Conservation (phyloP, 2,888 invertebrate genomes). For the Himalopsyche kuldschensis region DNA sequence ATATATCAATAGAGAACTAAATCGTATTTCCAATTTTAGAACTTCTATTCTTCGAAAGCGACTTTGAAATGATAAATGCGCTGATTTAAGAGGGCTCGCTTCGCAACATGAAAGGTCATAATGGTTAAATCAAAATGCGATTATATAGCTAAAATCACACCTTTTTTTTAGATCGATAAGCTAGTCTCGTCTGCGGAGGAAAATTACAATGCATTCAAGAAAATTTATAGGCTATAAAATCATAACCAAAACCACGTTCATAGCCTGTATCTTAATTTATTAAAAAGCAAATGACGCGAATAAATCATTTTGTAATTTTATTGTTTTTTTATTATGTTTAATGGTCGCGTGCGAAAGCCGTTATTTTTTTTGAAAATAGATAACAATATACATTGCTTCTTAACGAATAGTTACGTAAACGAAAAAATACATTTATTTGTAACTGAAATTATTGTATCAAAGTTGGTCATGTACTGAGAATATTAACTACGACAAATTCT, state of each 20-base stretch:
- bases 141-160: not conserved
- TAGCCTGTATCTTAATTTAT: too few species aligned
- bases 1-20: not conserved
- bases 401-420: too few species aligned
- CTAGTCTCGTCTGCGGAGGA: not conserved
- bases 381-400: too few species aligned
- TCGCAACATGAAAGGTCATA: not conserved
- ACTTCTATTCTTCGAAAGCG: not conserved
- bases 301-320: too few species aligned
- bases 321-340: too few species aligned
- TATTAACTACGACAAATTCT: too few species aligned
- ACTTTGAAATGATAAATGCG: not conserved
- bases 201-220: not conserved
- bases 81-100: not conserved
- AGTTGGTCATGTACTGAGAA: too few species aligned
- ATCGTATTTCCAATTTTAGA: not conserved
- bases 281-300: too few species aligned
- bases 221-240: not conserved
- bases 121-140: not conserved
- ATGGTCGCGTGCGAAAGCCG: too few species aligned
- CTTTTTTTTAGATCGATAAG: not conserved
- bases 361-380: too few species aligned
- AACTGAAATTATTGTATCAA: too few species aligned
- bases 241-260: not conserved
- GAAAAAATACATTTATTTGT: too few species aligned